phyloP scores from a whole-genome alignment of 2,797 vertebrate species.

The Limosa lapponica region DNA sequence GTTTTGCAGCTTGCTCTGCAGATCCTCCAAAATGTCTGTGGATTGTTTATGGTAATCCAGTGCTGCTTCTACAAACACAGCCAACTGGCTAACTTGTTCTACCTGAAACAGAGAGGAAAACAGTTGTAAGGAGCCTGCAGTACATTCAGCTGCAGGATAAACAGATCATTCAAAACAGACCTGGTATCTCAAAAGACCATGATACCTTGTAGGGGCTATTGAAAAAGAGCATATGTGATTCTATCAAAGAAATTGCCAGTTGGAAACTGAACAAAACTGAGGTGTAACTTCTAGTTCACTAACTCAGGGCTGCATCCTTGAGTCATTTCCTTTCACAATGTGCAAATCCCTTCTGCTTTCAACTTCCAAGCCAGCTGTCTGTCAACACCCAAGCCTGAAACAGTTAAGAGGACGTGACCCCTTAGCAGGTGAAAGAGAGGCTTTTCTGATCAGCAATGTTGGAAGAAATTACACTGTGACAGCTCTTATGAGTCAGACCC shows the following conservation, averaged over 20 bases:
- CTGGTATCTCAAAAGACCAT: background rate
- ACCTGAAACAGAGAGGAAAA: slow-evolving; percentile 78
- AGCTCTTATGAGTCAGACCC: background rate
- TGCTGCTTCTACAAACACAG: slow-evolving; percentile 87
- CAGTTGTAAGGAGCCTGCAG: background rate
- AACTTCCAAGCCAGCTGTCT: slow-evolving; percentile 46
- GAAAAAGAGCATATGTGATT: slow-evolving; percentile 1
- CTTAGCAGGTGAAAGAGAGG: slow-evolving; percentile 18
- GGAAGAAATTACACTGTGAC: background rate
- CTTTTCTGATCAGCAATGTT: slow-evolving; percentile 6
- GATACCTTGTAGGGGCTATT: background rate
- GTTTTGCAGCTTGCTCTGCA: slow-evolving; percentile 85
- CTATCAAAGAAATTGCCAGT: background rate
- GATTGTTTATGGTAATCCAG: slow-evolving; percentile 90
- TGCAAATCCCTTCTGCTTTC: slow-evolving; percentile 57
- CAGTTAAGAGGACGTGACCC: background rate
- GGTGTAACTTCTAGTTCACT: slow-evolving; percentile 39
- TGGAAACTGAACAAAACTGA: slow-evolving; percentile 50
- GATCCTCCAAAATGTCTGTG: slow-evolving; percentile 86
- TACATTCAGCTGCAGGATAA: background rate
- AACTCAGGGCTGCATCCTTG: slow-evolving; percentile 23
- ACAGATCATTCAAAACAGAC: slow-evolving; percentile 24
- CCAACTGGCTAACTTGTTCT: slow-evolving; percentile 92
- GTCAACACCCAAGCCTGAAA: slow-evolving; percentile 21
- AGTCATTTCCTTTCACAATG: slow-evolving; percentile 52